Percentiles rank a stretch among this genome's conserved stretches.
phyloP scores from a whole-genome alignment of 2,888 invertebrate genomes.

The Campoletis raptor region DNA sequence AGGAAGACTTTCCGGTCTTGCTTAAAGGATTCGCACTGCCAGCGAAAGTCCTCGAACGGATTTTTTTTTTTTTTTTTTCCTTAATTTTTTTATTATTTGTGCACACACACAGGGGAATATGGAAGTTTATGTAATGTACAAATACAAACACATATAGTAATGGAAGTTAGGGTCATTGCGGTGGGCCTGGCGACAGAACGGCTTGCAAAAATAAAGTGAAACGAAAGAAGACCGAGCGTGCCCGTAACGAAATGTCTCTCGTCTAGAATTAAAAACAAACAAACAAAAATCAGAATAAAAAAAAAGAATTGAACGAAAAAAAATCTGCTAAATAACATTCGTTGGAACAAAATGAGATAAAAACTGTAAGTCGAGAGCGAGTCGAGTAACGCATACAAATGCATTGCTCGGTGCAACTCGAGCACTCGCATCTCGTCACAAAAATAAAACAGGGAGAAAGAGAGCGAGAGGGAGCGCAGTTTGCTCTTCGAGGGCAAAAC shows the following conservation, averaged over 20 bases:
- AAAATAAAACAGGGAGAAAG: neutral
- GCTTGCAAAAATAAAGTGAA: conserved; percentile 76
- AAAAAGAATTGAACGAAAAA: conserved; percentile 67
- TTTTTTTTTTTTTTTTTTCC: conserved; percentile 33
- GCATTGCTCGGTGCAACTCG: conserved; percentile 69
- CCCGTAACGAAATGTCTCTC: conserved; percentile 72
- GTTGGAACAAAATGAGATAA: conserved; percentile 47
- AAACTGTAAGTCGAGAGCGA: conserved; percentile 53
- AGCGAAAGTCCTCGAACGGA: conserved; percentile 56
- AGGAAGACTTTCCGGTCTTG: conserved; percentile 45
- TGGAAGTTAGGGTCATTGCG: conserved; percentile 52
- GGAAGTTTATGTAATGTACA: neutral
- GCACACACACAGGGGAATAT: neutral
- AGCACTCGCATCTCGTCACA: conserved; percentile 49
- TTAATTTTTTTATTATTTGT: conserved; percentile 4
- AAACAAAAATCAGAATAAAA: conserved; percentile 64
- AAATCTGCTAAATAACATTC: conserved; percentile 55
- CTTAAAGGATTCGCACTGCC: conserved; percentile 47
- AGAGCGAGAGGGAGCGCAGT: conserved; percentile 1
- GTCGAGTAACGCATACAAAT: conserved; percentile 75
- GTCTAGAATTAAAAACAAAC: conserved; percentile 68
- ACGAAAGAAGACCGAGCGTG: conserved; percentile 65
- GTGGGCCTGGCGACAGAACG: conserved; percentile 53
- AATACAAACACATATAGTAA: neutral
- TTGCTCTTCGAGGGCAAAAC: conserved; percentile 21